These are phyloP conservation scores for Rugalucina vietnamica DNA, from an alignment of 2,888 invertebrate species.

Conservation along the genomic window DNA sequence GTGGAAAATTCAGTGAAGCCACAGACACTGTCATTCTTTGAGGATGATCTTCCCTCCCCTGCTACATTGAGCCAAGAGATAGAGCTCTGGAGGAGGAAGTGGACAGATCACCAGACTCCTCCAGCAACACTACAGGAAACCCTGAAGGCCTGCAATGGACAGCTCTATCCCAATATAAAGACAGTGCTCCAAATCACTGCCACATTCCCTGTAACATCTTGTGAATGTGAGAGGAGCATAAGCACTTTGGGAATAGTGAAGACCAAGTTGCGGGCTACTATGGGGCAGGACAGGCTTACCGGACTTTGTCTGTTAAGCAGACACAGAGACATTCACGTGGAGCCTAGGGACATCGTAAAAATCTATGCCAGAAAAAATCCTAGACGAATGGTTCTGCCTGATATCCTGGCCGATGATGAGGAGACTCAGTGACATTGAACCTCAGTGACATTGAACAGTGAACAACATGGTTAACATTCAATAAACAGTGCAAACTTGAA, in stretches of 20 bases:
- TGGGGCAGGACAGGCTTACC: slow-evolving; percentile 11
- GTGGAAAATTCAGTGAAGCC: too few relatives aligned
- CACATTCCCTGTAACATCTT: neutral
- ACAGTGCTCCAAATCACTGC: neutral
- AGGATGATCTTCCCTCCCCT: neutral
- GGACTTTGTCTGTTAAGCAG: neutral
- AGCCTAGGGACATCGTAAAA: neutral
- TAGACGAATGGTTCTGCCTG: neutral
- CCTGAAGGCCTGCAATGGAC: neutral
- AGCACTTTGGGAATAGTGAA: neutral
- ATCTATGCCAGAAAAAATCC: neutral
- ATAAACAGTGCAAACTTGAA: too few relatives aligned
- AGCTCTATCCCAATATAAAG: neutral
- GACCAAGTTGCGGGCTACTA: neutral
- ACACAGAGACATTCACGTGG: neutral
- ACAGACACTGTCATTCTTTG: neutral
- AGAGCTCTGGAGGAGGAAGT: neutral
- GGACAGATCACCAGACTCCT: too few relatives aligned
- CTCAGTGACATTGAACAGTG: too few relatives aligned
- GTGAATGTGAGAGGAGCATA: neutral
- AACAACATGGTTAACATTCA: too few relatives aligned
- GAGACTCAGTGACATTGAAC: too few relatives aligned
- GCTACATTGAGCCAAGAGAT: neutral
- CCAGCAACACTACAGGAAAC: neutral
- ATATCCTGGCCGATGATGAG: too few relatives aligned